Conservation (phyloP, 2,113 vertebrate genomes). For the Channa maculata region DNA sequence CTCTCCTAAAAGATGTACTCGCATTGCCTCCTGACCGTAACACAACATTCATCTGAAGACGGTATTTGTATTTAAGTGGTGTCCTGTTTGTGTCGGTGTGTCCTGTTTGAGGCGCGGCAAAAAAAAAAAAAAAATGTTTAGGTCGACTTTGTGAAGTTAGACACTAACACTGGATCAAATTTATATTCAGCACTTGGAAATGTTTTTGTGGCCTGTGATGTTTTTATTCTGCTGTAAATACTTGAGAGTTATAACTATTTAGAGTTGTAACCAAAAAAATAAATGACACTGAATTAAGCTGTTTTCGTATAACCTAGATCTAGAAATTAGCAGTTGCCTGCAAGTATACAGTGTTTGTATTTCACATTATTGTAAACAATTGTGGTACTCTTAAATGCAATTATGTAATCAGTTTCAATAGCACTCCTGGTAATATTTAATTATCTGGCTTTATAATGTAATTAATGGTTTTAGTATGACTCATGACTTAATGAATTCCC, state of each 20-base stretch:
- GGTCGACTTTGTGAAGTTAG: constrained; percentile 76
- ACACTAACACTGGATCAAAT: constrained; percentile 83
- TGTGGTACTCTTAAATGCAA: not conserved
- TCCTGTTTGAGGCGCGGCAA: constrained; percentile 61
- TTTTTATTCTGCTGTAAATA: constrained; percentile 83
- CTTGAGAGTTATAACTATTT: constrained; percentile 80
- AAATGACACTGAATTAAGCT: constrained; percentile 75
- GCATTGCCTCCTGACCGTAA: constrained; percentile 43
- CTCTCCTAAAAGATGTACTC: constrained; percentile 11
- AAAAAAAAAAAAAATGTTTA: constrained; percentile 63
- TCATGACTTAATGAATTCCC: not conserved
- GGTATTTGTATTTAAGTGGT: constrained; percentile 66
- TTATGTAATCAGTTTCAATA: not conserved
- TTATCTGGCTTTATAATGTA: not conserved
- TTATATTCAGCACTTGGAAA: constrained; percentile 84
- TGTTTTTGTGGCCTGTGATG: constrained; percentile 80
- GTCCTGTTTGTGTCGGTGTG: constrained; percentile 67
- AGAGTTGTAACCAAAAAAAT: constrained; percentile 83
- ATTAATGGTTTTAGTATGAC: not conserved
- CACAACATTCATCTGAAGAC: constrained; percentile 40
- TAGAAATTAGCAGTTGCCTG: constrained; percentile 22
- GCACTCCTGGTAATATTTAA: not conserved
- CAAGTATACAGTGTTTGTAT: not conserved
- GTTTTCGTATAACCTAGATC: constrained; percentile 29
- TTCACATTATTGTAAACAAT: not conserved